Evolutionary conservation across 1,140 invertebrate genomes (phyloP), one percentile per base, ranked within the genome.

Genomic region (Fragariocoptes setiger): DNA sequence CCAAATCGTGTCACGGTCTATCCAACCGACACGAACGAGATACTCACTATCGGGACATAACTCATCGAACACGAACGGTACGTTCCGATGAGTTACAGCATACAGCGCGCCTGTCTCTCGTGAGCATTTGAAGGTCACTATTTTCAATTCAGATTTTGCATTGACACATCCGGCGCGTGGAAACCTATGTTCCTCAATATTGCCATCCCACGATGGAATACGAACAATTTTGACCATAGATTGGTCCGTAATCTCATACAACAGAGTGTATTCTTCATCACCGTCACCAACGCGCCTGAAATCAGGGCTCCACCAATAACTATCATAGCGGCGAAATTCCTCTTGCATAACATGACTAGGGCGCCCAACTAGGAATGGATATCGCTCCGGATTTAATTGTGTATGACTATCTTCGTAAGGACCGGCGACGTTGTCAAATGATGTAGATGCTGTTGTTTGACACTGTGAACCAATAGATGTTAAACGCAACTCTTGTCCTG

Each of bases 261-360:
- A 65, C 58, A 95, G 78, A 51, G 76, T 66, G 61, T 79, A 88
- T 58, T 43, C 68, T 35, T 18, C 19, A 17, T 20, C 16, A 14
- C n/a, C 21, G 37, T 42, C 21, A 35, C 16, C 38, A 12, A 42
- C 16, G 37, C 19, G 43, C 14, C n/a, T 19, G 40, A 39, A 20
- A 19, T 65, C 64, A 3, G 83, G 83, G 52, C 85, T 76, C 88
- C 86, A 97, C 86, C 86, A 97, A 55, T 80, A 90, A 0, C 86
- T 86, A 46, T 74, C 76, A 56, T 83, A 94, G 21, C 88, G 67
- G 50, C 73, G 77, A 61, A 95, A 94, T 61, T 95, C 88, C 62
- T 97, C 88, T 62, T 94, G 86, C 57, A 88, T 86, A 0, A 95
- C 80, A 60, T 92, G 95, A 5, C 80, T 86, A 0, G 88, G 83